Percentiles rank a stretch among this genome's conserved stretches.
These are phyloP conservation scores for Enteromius anoplus DNA, from an alignment of 2,797 vertebrate genomes.

Conservation along the genomic window DNA sequence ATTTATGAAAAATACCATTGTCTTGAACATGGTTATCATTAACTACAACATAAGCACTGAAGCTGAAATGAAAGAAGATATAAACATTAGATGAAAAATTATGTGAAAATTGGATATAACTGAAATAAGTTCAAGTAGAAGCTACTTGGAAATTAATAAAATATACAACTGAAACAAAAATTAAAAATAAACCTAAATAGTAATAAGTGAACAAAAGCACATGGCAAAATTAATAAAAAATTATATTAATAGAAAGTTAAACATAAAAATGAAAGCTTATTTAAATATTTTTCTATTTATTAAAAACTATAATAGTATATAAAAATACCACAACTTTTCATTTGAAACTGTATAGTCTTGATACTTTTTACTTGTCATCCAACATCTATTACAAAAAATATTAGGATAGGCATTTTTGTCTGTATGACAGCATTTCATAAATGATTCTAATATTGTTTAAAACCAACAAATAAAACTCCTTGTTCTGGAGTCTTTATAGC, in stretches of 20 bases:
- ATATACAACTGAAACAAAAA: background rate
- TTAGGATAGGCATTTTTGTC: background rate
- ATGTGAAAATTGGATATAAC: background rate
- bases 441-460: background rate
- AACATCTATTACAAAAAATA: background rate
- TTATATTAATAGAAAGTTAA: background rate
- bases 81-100: background rate
- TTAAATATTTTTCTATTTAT: background rate
- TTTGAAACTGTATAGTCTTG: background rate
- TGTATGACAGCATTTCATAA: background rate
- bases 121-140: background rate
- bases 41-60: background rate
- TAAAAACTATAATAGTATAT: background rate
- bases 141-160: background rate
- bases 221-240: background rate
- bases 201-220: background rate
- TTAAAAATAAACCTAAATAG: background rate
- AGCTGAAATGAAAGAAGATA: background rate
- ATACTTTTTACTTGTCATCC: background rate
- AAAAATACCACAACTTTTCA: background rate
- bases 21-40: background rate
- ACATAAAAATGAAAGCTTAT: background rate
- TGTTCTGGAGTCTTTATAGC: background rate
- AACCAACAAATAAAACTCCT: background rate
- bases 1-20: background rate